Percentiles rank a stretch among this genome's conserved stretches.
These are phyloP conservation scores for Hydrolagus affinis DNA, from an alignment of 2,113 vertebrate species.

Conservation along the genomic window DNA sequence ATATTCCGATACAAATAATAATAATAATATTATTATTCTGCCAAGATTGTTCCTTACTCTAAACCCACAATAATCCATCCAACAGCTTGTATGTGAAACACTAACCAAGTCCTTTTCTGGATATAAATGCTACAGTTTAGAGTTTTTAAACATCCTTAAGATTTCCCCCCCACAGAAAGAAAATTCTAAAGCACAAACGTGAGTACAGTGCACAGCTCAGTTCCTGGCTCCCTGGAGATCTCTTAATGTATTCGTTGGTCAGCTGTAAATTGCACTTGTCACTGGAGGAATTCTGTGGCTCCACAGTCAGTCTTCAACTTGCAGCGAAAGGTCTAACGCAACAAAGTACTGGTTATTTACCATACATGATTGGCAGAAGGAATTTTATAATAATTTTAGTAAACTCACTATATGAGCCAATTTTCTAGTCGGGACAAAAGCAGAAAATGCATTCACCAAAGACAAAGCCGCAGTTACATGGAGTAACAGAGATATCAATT, in stretches of 20 bases:
- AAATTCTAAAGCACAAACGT: no score
- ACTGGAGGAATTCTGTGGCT: neutral
- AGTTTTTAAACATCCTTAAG: neutral
- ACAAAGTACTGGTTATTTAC: neutral
- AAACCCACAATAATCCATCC: no score
- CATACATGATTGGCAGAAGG: neutral
- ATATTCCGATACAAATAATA: no score
- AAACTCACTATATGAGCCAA: neutral
- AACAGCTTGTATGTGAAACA: neutral
- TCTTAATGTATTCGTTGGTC: neutral
- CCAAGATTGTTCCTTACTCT: no score
- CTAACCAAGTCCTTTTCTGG: neutral
- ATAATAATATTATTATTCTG: no score
- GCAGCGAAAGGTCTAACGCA: neutral
- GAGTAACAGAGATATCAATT: constrained; percentile 36
- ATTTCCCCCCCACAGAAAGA: neutral
- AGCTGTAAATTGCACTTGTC: neutral
- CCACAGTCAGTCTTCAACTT: neutral
- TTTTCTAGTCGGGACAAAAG: neutral
- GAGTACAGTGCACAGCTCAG: neutral
- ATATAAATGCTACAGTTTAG: neutral
- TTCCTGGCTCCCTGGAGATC: neutral
- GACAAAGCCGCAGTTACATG: constrained; percentile 24
- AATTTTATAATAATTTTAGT: neutral
- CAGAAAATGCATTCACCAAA: neutral